phyloP scores from a whole-genome alignment of 1,140 invertebrate species.

The Papilio glaucus region DNA sequence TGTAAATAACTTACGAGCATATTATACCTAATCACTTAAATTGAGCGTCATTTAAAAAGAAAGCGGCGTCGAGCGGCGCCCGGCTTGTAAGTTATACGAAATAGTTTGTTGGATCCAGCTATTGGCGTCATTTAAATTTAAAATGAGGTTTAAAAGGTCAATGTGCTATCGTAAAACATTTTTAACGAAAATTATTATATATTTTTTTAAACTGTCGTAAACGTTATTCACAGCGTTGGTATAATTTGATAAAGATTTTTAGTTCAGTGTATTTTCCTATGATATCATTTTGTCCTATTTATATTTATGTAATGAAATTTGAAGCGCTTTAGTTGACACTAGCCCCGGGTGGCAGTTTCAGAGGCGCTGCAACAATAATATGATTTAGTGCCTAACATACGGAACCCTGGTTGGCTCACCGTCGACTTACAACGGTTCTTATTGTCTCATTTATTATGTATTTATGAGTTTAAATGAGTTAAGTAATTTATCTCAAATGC shows the following conservation, averaged over 20 bases:
- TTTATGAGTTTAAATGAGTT: too few species aligned
- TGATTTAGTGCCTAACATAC: too few species aligned
- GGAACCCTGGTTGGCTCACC: too few species aligned
- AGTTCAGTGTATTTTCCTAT: not conserved
- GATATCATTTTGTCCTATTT: too few species aligned
- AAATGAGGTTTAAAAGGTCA: slow-evolving; percentile 25
- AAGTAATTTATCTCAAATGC: too few species aligned
- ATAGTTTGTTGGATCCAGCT: slow-evolving; percentile 24
- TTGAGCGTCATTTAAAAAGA: slow-evolving; percentile 32
- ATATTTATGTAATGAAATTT: too few species aligned
- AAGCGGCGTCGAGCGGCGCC: not conserved
- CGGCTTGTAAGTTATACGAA: slow-evolving; percentile 31
- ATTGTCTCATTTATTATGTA: too few species aligned
- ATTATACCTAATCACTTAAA: slow-evolving; percentile 27
- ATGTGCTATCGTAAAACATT: slow-evolving; percentile 24
- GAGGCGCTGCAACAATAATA: too few species aligned
- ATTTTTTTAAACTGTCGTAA: not conserved
- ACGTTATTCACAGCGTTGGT: not conserved
- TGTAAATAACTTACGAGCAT: not conserved
- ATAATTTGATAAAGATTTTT: not conserved
- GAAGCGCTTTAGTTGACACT: too few species aligned
- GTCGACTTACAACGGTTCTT: too few species aligned
- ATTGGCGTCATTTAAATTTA: slow-evolving; percentile 33
- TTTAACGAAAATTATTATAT: not conserved
- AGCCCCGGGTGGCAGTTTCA: too few species aligned